A percentile compares a stretch with the other conserved stretches of the same genome.
Conservation (phyloP, 2,797 vertebrate genomes). For the Macropodus opercularis region DNA sequence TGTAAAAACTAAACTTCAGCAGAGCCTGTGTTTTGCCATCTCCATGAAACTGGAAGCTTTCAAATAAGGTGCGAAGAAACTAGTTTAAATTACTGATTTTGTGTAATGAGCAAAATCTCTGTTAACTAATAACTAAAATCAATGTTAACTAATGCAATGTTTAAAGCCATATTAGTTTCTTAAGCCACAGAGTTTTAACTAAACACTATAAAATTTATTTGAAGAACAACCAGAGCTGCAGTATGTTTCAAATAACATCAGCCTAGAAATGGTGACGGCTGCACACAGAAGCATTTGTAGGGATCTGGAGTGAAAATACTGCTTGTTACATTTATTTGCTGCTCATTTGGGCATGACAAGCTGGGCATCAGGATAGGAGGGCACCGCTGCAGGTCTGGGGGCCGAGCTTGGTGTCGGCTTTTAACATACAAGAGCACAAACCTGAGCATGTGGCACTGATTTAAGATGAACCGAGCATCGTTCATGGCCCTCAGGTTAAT, state of each 20-base stretch:
- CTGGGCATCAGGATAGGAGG: constrained; percentile 43
- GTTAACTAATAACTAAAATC: too few species aligned
- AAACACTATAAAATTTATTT: constrained; percentile 29
- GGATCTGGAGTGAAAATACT: constrained; percentile 43
- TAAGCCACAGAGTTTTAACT: constrained; percentile 1
- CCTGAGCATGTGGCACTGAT: constrained; percentile 29
- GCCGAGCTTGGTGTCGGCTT: too few species aligned
- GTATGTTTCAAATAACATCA: constrained; percentile 61
- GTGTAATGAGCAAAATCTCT: too few species aligned
- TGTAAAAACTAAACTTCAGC: too few species aligned
- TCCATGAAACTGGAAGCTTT: too few species aligned
- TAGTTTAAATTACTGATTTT: too few species aligned
- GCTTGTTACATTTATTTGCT: constrained; percentile 32
- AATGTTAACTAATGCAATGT: too few species aligned
- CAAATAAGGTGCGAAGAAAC: too few species aligned
- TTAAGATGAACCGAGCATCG: constrained; percentile 40
- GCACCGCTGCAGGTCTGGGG: too few species aligned
- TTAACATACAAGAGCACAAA: constrained; percentile 47
- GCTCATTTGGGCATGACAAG: constrained; percentile 48
- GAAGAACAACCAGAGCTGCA: constrained; percentile 29
- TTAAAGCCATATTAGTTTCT: neutral
- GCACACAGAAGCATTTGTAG: constrained; percentile 73
- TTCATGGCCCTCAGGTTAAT: constrained; percentile 33
- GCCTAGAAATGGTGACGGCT: constrained; percentile 47
- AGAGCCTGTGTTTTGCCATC: too few species aligned